These are phyloP conservation scores for Geothlypis trichas DNA, from an alignment of 2,113 vertebrate genomes.

Conservation along the genomic window DNA sequence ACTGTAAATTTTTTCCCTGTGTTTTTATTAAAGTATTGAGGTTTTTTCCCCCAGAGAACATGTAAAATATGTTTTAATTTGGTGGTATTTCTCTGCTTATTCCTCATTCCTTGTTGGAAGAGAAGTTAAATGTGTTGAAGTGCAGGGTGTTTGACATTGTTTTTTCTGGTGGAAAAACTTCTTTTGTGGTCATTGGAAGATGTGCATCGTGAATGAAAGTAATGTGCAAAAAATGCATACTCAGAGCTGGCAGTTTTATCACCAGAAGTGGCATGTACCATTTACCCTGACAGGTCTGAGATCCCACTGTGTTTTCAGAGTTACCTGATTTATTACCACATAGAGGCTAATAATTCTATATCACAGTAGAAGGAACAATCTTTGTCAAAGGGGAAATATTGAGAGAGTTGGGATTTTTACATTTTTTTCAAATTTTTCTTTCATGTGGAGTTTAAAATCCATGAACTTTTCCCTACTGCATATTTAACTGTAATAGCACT, in stretches of 20 bases:
- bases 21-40: neutral
- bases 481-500: neutral
- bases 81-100: neutral
- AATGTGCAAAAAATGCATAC: neutral
- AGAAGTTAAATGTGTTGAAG: neutral
- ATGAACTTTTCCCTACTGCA: neutral
- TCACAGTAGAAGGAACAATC: neutral
- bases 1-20: neutral
- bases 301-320: neutral
- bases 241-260: neutral
- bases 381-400: neutral
- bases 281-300: neutral
- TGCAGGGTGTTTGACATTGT: neutral
- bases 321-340: neutral
- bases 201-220: rapidly evolving
- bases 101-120: neutral
- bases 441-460: neutral
- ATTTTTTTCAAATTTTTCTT: neutral
- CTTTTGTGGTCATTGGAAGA: neutral
- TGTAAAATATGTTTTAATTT: neutral
- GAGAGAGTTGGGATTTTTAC: neutral
- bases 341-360: neutral
- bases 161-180: neutral
- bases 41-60: neutral
- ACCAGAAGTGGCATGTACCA: neutral